These are phyloP conservation scores for Zygaena filipendulae DNA, from an alignment of 2,888 invertebrate species.

Conservation along the genomic window DNA sequence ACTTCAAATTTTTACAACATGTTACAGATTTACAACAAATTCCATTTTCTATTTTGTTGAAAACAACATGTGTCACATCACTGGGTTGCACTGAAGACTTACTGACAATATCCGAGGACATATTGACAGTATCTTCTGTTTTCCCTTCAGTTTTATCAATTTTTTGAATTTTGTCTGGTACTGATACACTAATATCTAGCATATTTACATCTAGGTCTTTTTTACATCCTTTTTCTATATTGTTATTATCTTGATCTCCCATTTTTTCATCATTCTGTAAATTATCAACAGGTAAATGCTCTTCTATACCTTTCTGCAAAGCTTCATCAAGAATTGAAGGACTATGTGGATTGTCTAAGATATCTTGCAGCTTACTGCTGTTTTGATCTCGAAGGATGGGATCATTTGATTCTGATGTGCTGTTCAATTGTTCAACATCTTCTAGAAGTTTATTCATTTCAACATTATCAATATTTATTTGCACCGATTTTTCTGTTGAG, in stretches of 20 bases:
- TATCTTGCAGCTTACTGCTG: constrained; percentile 14
- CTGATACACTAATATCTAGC: constrained; percentile 5
- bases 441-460: constrained; percentile 31
- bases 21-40: constrained; percentile 45
- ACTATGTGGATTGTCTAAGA: constrained; percentile 43
- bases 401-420: constrained; percentile 19
- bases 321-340: constrained; percentile 55
- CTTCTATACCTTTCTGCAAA: constrained; percentile 42
- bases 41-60: constrained; percentile 43
- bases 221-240: constrained; percentile 6
- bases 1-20: constrained; percentile 54
- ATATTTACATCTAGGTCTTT: too few species aligned
- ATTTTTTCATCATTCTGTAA: constrained; percentile 6
- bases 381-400: not conserved
- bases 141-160: constrained; percentile 2
- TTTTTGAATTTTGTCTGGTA: constrained; percentile 9
- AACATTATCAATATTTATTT: constrained; percentile 39
- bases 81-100: constrained; percentile 19
- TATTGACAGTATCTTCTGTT: constrained; percentile 5
- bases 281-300: constrained; percentile 32
- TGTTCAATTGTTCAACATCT: constrained; percentile 29
- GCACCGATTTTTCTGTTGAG: constrained; percentile 20
- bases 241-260: constrained; percentile 7
- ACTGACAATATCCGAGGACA: constrained; percentile 7
- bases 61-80: constrained; percentile 42